These are phyloP conservation scores for Cotesia chilonis DNA, from an alignment of 1,140 invertebrate species.

Conservation along the genomic window DNA sequence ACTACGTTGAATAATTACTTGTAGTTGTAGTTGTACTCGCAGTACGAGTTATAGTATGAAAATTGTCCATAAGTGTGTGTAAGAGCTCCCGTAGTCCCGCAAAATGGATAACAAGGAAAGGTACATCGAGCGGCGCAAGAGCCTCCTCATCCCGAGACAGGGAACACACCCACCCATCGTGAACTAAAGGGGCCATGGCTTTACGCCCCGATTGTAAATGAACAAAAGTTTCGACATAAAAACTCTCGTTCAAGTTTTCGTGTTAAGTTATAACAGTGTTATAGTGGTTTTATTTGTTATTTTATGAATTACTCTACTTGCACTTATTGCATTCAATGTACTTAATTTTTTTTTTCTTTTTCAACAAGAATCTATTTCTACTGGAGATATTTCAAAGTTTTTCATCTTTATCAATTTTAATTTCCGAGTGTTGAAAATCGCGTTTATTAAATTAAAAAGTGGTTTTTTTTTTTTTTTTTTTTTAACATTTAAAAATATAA, in stretches of 20 bases:
- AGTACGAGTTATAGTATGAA: neutral
- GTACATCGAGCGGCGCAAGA: conserved; percentile 1
- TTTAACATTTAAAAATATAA: no score
- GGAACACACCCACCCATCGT: neutral
- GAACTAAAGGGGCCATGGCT: conserved; percentile 1
- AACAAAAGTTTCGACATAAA: conserved; percentile 45
- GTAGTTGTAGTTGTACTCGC: conserved; percentile 1
- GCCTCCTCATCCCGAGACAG: no score
- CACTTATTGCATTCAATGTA: neutral
- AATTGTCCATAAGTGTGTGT: neutral
- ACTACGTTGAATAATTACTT: conserved; percentile 34
- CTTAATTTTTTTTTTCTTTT: no score
- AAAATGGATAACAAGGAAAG: conserved; percentile 36
- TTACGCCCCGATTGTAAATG: conserved; percentile 37
- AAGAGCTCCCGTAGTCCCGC: neutral
- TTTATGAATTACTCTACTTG: conserved; percentile 10
- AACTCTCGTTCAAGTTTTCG: conserved; percentile 24
- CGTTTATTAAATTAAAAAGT: no score
- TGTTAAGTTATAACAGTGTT: conserved; percentile 22
- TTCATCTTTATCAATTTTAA: no score
- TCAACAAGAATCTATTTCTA: no score
- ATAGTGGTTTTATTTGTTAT: neutral
- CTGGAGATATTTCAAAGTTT: no score
- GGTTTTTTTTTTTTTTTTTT: no score
- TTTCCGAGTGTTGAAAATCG: no score